Evolutionary conservation across 1,140 invertebrate genomes (phyloP).

Genomic region (Neodiprion virginianus): DNA sequence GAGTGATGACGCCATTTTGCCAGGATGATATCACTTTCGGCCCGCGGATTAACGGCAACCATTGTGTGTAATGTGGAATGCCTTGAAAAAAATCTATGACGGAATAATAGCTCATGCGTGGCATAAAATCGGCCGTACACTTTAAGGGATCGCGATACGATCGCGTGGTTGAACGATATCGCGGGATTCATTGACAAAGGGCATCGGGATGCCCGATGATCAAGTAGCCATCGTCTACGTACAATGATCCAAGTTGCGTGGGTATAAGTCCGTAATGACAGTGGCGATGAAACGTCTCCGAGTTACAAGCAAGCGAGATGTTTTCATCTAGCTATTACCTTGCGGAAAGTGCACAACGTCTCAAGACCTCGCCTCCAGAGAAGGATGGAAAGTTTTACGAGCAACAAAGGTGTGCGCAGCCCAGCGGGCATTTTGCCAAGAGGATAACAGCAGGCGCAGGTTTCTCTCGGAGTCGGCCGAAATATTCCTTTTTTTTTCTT

Average conservation of each 20-base stretch:
- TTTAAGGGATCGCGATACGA: too few relatives aligned
- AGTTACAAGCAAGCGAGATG: neutral
- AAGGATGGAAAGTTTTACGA: constrained; percentile 7
- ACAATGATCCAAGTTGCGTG: too few relatives aligned
- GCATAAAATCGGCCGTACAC: too few relatives aligned
- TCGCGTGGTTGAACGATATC: too few relatives aligned
- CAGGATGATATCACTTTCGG: constrained; percentile 4
- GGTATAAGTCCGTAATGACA: too few relatives aligned
- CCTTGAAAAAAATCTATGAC: neutral
- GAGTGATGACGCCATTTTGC: neutral
- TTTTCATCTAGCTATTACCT: neutral
- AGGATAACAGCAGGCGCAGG: neutral
- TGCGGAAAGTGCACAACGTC: neutral
- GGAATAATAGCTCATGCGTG: too few relatives aligned
- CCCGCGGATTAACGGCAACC: neutral
- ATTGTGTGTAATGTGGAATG: neutral
- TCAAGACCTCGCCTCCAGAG: neutral
- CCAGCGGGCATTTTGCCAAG: neutral
- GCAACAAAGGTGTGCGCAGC: neutral
- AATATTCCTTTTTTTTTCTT: neutral
- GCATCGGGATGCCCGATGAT: too few relatives aligned
- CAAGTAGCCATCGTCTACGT: too few relatives aligned
- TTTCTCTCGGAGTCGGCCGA: neutral
- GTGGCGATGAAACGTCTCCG: too few relatives aligned
- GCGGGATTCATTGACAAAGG: too few relatives aligned